These are phyloP conservation scores for Plagodis dolabraria DNA, from an alignment of 2,888 invertebrate species.

Conservation along the genomic window DNA sequence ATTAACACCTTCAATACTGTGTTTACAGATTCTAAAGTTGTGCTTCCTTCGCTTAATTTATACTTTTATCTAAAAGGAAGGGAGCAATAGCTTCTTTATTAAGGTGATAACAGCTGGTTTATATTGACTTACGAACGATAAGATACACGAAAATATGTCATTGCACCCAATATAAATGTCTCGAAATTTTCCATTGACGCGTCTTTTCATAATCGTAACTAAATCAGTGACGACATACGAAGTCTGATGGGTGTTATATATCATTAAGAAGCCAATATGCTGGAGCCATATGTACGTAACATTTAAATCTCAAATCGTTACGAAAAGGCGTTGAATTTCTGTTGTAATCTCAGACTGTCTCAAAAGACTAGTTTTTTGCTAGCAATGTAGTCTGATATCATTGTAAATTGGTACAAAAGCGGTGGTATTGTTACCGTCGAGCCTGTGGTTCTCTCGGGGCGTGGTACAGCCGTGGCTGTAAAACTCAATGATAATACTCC, in stretches of 20 bases:
- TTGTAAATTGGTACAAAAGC: constrained; percentile 28
- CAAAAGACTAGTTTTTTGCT: too few relatives aligned
- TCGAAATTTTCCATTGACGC: constrained; percentile 34
- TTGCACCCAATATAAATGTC: constrained; percentile 35
- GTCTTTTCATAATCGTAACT: constrained; percentile 1
- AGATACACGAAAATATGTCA: constrained; percentile 34
- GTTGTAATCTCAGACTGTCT: constrained; percentile 1
- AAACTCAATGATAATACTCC: constrained; percentile 82
- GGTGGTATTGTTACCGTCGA: constrained; percentile 45
- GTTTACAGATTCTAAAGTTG: constrained; percentile 51
- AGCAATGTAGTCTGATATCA: not conserved
- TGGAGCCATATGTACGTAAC: too few relatives aligned
- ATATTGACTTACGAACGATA: constrained; percentile 43
- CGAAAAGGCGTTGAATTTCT: not conserved
- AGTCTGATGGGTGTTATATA: not conserved
- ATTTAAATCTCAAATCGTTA: too few relatives aligned
- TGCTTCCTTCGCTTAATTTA: constrained; percentile 58
- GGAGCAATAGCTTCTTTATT: constrained; percentile 61
- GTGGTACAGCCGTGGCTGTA: constrained; percentile 68
- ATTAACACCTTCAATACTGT: constrained; percentile 13
- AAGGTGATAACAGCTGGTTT: constrained; percentile 42
- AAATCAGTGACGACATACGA: not conserved
- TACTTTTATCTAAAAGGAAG: constrained; percentile 66
- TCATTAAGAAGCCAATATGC: too few relatives aligned
- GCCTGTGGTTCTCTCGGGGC: constrained; percentile 62